Percentiles rank a stretch among this genome's conserved stretches.
Conservation (phyloP, 2,888 invertebrate species). For the Limnephilus rhombicus region DNA sequence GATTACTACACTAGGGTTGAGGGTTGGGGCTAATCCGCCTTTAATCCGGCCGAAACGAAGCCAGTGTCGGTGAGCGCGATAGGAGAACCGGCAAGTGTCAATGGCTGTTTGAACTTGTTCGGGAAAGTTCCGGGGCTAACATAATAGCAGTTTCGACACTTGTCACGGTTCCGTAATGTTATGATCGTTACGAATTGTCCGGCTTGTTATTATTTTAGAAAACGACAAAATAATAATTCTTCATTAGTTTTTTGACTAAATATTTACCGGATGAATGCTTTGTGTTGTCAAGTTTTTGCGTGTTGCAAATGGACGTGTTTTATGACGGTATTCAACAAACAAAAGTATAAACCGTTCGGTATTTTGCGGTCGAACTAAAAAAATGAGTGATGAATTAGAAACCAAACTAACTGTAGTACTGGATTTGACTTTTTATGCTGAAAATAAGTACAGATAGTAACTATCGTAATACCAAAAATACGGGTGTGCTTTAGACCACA, state of each 20-base stretch:
- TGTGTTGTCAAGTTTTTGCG: not conserved
- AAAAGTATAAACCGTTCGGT: not conserved
- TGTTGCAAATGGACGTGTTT: not conserved
- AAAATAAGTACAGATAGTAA: not conserved
- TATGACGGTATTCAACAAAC: not conserved
- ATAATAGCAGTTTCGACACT: not conserved
- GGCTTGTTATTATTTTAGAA: not conserved
- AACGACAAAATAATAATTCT: not conserved
- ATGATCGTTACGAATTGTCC: not conserved
- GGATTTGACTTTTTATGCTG: not conserved
- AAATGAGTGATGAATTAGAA: not conserved
- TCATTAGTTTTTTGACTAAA: not conserved
- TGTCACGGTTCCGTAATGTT: not conserved
- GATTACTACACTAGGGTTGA: constrained; percentile 11
- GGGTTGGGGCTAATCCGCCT: not conserved
- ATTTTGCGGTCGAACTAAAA: not conserved
- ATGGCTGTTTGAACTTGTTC: constrained; percentile 22
- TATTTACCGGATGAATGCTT: not conserved
- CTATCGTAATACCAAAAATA: not conserved
- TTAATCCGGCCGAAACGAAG: constrained; percentile 23
- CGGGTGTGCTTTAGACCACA: too few relatives aligned
- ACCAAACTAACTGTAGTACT: not conserved
- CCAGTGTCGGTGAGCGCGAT: not conserved
- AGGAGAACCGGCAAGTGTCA: constrained; percentile 6
- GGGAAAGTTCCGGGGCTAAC: not conserved